Base-by-base conservation (phyloP, 2,888 invertebrate genomes). In the Hemaris fuciformis region DNA sequence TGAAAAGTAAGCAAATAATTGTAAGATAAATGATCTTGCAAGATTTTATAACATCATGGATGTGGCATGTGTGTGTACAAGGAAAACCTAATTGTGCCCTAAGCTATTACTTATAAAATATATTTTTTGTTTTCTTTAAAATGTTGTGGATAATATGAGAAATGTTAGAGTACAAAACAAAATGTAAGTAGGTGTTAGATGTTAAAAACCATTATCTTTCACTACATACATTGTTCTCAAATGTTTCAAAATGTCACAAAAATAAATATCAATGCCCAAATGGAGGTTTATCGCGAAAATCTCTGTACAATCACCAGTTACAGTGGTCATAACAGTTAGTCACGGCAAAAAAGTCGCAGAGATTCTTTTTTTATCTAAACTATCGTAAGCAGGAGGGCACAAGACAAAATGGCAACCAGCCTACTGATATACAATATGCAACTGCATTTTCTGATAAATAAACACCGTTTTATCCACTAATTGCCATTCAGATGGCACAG, bases 371-470 rank as follows among this genome's bases (percentile, higher is more conserved):
- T 89, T 89, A 89, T 84, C 86, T 84, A 81, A 86, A 88, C 76
- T 84, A 84, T 84, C 84, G 89, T 88, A 89, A 87, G 84, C 87
- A 86, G 83, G 84, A 88, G 86, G 86, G 83, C 85, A 88, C 84
- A 79, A 87, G 81, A 91, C 91, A 92, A 92, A 90, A 92, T 92
- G 91, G 91, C 91, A 92, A 88, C 91, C 90, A 84, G 81, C 73
- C 76, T 82, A 77, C 22, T 71, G 75, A 80, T 68, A 82, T 79
- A 86, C 89, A 91, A 89, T 90, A 90, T 90, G 91, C 90, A 89
- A 87, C 76, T 89, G 86, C 88, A 88, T 84, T 85, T 79, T 70
- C 71, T 70, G 70, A 71, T 69, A 82, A 71, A 76, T 82, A 78
- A 70, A 75, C 76, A 81, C 80, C 73, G 77, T 74, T 79, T 80